phyloP scores from a whole-genome alignment of 2,113 vertebrate species.

The Limanda limanda region DNA sequence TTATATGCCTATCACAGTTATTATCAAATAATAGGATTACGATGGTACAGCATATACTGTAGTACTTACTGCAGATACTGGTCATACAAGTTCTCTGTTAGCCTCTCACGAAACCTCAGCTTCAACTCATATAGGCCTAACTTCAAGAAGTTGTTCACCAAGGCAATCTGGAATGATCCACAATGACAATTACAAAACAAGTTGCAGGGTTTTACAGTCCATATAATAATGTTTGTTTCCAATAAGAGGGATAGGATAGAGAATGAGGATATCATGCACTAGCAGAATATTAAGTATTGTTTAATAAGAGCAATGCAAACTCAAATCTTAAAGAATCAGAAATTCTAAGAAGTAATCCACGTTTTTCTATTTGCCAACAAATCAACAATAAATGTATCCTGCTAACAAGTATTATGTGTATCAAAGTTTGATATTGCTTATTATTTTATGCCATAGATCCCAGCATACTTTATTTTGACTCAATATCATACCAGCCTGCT shows the following conservation, averaged over 20 bases:
- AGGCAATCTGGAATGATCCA: slow-evolving; percentile 87
- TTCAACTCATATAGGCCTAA: slow-evolving; percentile 95
- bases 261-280: slow-evolving; percentile 7
- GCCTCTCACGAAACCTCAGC: slow-evolving; percentile 91
- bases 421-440: too few species aligned
- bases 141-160: slow-evolving; percentile 98
- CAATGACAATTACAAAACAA: slow-evolving; percentile 2
- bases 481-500: too few species aligned
- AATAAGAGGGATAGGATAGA: not conserved
- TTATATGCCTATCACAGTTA: too few species aligned
- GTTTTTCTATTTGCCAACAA: too few species aligned
- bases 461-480: too few species aligned
- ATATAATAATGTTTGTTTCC: not conserved
- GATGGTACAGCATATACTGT: not conserved
- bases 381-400: too few species aligned
- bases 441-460: too few species aligned
- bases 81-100: slow-evolving; percentile 94
- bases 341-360: too few species aligned
- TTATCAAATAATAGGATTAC: not conserved
- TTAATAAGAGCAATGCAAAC: not conserved
- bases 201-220: not conserved
- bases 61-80: slow-evolving; percentile 94
- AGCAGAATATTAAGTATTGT: not conserved
- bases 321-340: too few species aligned
- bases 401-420: too few species aligned